Percentiles rank a stretch among this genome's conserved stretches.
Conservation (phyloP, 2,888 invertebrate genomes). For the Idaea biselata region DNA sequence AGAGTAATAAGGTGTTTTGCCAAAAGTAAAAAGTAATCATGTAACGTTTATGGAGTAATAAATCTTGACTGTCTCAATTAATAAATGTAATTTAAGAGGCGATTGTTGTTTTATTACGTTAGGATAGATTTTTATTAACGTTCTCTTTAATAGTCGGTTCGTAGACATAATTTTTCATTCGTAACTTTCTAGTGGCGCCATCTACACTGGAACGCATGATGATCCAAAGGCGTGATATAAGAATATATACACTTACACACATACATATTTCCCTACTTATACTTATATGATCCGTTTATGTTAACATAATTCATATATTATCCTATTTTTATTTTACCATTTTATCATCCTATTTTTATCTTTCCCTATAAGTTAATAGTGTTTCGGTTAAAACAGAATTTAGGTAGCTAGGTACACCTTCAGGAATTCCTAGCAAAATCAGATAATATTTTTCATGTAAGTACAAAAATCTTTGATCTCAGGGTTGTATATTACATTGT, state of each 20-base stretch:
- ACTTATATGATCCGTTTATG: neutral
- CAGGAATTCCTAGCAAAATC: neutral
- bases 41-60: conserved; percentile 14
- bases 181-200: neutral
- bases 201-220: neutral
- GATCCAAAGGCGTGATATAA: neutral
- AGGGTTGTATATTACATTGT: conserved; percentile 22
- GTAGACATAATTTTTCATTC: neutral
- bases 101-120: neutral
- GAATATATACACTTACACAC: neutral
- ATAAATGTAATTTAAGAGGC: conserved; percentile 21
- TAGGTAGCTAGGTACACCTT: no score
- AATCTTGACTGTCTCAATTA: conserved; percentile 6
- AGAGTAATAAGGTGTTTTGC: conserved; percentile 41
- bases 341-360: no score
- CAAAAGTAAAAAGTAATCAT: conserved; percentile 29
- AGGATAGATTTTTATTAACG: neutral
- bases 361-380: no score
- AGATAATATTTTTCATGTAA: neutral
- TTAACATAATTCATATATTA: no score
- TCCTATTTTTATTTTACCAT: no score
- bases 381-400: no score
- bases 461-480: neutral
- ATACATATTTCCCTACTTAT: no score
- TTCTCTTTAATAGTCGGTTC: neutral